Evolutionary conservation across 2,888 invertebrate genomes (phyloP).

Genomic region (Lampropteryx suffumata): DNA sequence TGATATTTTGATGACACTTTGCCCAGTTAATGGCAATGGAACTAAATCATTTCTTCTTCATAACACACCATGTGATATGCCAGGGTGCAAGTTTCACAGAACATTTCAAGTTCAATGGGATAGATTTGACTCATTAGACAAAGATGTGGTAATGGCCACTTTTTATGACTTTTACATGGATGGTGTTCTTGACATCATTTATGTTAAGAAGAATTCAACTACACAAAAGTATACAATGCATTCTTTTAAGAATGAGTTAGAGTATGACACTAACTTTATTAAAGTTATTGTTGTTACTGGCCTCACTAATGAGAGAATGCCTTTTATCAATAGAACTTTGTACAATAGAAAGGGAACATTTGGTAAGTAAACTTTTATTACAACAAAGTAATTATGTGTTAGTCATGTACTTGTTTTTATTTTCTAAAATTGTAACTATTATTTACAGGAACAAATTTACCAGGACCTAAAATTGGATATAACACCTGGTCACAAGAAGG

Average conservation of each 20-base stretch:
- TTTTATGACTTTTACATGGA: conserved; percentile 98
- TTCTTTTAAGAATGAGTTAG: conserved; percentile 93
- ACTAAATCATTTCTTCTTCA: conserved; percentile 89
- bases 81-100: conserved; percentile 86
- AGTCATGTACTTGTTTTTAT: too few relatives aligned
- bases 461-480: conserved; percentile 94
- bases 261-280: conserved; percentile 97
- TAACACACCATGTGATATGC: conserved; percentile 87
- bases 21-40: conserved; percentile 64
- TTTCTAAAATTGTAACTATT: neutral
- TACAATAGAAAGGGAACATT: conserved; percentile 90
- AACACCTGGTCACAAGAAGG: conserved; percentile 95
- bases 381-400: too few relatives aligned
- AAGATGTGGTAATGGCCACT: conserved; percentile 90
- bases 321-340: conserved; percentile 87
- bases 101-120: conserved; percentile 92
- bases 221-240: conserved; percentile 84
- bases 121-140: conserved; percentile 86
- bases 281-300: conserved; percentile 97
- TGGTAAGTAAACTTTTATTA: conserved; percentile 70
- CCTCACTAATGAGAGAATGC: conserved; percentile 86
- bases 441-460: conserved; percentile 89
- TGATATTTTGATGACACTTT: conserved; percentile 91
- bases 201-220: conserved; percentile 83
- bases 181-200: conserved; percentile 95